These are phyloP conservation scores for Anseranas semipalmata DNA, from an alignment of 2,113 vertebrate species.

Conservation along the genomic window DNA sequence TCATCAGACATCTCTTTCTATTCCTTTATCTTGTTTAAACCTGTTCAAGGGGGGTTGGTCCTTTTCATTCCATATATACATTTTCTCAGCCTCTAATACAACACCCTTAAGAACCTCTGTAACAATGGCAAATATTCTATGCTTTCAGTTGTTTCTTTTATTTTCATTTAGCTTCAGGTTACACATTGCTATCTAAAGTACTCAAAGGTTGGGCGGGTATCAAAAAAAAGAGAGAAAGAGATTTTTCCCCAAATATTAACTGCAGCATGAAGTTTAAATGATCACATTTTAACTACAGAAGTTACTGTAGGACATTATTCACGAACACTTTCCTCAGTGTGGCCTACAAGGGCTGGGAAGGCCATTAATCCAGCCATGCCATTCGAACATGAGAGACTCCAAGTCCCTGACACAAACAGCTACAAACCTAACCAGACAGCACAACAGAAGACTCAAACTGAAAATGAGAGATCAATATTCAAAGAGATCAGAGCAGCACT, in stretches of 20 bases:
- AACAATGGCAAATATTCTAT: neutral
- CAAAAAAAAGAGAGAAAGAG: neutral
- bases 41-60: neutral
- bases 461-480: neutral
- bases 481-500: constrained; percentile 25
- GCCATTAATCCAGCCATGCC: neutral
- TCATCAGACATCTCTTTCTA: neutral
- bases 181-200: neutral
- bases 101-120: neutral
- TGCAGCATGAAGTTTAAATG: neutral
- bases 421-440: neutral
- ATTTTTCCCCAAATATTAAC: neutral
- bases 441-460: neutral
- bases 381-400: neutral
- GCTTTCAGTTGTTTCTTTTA: neutral
- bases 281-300: neutral
- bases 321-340: neutral
- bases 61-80: neutral
- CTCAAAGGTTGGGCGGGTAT: neutral
- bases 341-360: neutral
- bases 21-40: neutral
- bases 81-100: neutral
- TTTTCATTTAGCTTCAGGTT: neutral
- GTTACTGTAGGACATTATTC: neutral
- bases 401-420: neutral